phyloP scores from a whole-genome alignment of 2,113 vertebrate species.

The Heterochromis multidens region DNA sequence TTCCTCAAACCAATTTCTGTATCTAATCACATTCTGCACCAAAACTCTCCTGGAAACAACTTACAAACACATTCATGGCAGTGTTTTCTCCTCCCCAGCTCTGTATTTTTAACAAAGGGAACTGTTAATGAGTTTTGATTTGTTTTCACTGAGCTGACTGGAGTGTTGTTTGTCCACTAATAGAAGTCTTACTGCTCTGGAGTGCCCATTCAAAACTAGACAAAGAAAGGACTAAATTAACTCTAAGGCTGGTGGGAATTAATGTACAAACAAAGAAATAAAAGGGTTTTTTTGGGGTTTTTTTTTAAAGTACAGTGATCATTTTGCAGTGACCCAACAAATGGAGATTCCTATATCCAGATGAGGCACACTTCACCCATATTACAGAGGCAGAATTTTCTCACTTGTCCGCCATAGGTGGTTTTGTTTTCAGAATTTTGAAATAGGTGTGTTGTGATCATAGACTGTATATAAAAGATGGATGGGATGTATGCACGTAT shows the following conservation, averaged over 20 bases:
- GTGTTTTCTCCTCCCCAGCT: background rate
- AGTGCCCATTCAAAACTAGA: constrained; percentile 1
- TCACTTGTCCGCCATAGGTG: background rate
- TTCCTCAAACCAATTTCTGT: background rate
- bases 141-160: constrained; percentile 10
- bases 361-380: background rate
- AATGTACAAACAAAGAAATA: background rate
- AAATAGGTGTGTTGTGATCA: background rate
- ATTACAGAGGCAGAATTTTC: background rate
- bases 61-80: background rate
- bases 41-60: background rate
- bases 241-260: background rate
- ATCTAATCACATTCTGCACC: background rate
- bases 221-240: constrained; percentile 7
- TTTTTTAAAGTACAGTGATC: background rate
- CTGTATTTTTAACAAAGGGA: background rate
- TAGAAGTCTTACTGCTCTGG: background rate
- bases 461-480: background rate
- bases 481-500: background rate
- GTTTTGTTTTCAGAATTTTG: background rate
- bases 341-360: background rate
- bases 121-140: constrained; percentile 8
- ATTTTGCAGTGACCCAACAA: background rate
- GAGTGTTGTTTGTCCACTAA: constrained; percentile 30
- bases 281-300: no score